Percentiles rank a stretch among this genome's conserved stretches.
These are phyloP conservation scores for Acholoe squamosa DNA, from an alignment of 2,888 invertebrate genomes.

Conservation along the genomic window DNA sequence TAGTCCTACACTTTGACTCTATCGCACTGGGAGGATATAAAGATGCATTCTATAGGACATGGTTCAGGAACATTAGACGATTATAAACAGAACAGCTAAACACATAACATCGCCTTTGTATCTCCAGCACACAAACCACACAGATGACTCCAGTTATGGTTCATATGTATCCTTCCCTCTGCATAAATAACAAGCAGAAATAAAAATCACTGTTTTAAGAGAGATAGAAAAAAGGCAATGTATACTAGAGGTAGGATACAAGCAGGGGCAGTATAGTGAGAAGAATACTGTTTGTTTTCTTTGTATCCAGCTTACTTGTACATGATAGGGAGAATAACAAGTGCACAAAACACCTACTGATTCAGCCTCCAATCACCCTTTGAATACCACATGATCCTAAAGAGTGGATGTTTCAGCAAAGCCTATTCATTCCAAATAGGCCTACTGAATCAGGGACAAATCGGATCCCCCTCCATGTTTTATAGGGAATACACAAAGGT, in stretches of 20 bases:
- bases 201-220: no score
- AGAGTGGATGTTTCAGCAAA: no score
- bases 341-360: neutral
- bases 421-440: no score
- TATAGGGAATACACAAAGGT: no score
- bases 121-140: neutral
- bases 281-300: neutral
- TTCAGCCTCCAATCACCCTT: no score
- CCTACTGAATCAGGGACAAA: no score
- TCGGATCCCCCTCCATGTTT: no score
- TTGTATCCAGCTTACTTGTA: neutral
- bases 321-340: slow-evolving; percentile 4
- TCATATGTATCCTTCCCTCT: no score
- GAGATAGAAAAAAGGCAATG: neutral
- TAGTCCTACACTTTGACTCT: no score
- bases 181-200: no score
- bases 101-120: neutral
- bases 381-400: no score
- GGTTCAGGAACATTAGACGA: neutral
- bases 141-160: neutral
- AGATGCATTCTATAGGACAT: neutral
- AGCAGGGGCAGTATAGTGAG: neutral
- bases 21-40: no score
- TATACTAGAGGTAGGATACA: neutral
- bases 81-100: neutral